phyloP scores from a whole-genome alignment of 2,888 invertebrate genomes.

The Petrolisthes cinctipes region DNA sequence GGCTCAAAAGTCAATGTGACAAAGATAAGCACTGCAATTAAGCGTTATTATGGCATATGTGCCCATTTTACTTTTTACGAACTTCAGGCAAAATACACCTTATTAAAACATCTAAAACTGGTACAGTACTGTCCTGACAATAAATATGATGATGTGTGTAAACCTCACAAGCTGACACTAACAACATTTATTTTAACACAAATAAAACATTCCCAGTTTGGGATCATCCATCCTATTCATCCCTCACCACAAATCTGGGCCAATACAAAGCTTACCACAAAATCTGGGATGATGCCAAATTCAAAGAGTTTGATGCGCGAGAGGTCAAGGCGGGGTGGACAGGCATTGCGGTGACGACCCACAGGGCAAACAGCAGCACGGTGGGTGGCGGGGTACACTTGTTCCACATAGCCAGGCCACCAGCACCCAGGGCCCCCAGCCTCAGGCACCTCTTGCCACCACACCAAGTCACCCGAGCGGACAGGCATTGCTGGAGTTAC shows the following conservation, averaged over 20 bases:
- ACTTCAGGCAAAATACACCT: too few relatives aligned
- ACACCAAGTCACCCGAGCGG: conserved; percentile 18
- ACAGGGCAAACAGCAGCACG: conserved; percentile 21
- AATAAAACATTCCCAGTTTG: too few relatives aligned
- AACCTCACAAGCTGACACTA: too few relatives aligned
- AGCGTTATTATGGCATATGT: too few relatives aligned
- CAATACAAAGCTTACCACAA: conserved; percentile 18
- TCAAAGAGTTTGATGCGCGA: conserved; percentile 6
- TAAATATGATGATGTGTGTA: too few relatives aligned
- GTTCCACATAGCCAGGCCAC: conserved; percentile 33
- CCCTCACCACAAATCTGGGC: not conserved
- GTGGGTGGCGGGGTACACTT: conserved; percentile 13
- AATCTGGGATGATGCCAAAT: conserved; percentile 16
- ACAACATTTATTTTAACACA: too few relatives aligned
- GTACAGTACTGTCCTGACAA: too few relatives aligned
- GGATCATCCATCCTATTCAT: too few relatives aligned
- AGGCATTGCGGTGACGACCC: conserved; percentile 16
- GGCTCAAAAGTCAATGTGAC: too few relatives aligned
- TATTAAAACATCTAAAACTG: too few relatives aligned
- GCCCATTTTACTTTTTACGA: too few relatives aligned
- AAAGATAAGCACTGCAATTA: too few relatives aligned
- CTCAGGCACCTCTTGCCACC: not conserved
- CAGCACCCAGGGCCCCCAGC: conserved; percentile 1
- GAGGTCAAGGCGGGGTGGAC: conserved; percentile 8
- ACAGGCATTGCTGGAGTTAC: not conserved